Evolutionary conservation across 2,797 vertebrate species (phyloP), one percentile per base, ranked within the genome.

Genomic region (Coregonus suidteri): DNA sequence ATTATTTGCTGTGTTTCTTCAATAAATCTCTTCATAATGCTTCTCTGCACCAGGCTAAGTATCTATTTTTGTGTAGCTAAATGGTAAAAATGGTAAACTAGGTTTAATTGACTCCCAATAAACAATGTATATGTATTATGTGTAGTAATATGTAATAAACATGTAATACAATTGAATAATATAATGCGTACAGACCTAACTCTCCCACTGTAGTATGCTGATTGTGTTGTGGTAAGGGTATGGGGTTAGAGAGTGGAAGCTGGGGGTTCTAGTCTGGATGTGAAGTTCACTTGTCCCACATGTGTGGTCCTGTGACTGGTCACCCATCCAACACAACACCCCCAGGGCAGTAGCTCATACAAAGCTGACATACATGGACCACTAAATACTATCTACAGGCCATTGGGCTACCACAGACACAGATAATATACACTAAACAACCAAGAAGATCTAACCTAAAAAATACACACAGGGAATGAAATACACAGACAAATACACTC

Each of bases 251-350:
- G 20, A 65, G 9, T 30, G 20, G 62, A 7, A 30, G 11, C 18
- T 3, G 20, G 62, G 62, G 25, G 25, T 64, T 64, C n/a, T 64
- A 16, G 76, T 88, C 73, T 59, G n/a, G 13, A 37, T 35, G 41
- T 15, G 16, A 30, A 41, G 37, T 41, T 41, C 7, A 6, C 20
- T 53, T 53, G 62, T 54, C 34, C 71, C 70, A 59, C 75, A 80
- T 76, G 75, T 76, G 79, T 81, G 79, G 79, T 77, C 75, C 52
- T 56, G 16, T 16, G 54, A 56, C 4, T 0, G 31, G 15, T 41
- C 34, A 18, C 14, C 6, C 25, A 18, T 56, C 31, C 69, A 20
- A 52, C 18, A 47, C 47, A 71, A 73, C 62, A 11, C 14, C 66
- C 69, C 52, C 6, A 18, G 1, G 37, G 64, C 76, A 54, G 71